phyloP scores from a whole-genome alignment of 2,888 invertebrate genomes.

The Hirtodrosophila confusa region DNA sequence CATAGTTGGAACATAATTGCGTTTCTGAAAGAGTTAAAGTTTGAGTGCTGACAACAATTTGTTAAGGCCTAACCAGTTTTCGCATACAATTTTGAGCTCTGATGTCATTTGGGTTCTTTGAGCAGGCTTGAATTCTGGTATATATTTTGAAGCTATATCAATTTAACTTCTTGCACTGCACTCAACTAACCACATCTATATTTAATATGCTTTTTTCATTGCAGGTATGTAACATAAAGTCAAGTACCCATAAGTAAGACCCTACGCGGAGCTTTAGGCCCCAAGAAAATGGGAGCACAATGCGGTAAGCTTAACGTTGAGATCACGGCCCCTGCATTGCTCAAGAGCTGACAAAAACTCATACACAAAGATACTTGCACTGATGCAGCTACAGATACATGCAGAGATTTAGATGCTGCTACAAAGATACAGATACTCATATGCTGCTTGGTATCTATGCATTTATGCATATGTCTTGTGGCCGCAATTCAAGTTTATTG shows the following conservation, averaged over 20 bases:
- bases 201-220: conserved; percentile 11
- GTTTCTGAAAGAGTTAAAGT: no score
- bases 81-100: no score
- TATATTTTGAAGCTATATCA: no score
- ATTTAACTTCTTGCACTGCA: no score
- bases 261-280: neutral
- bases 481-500: conserved; percentile 73
- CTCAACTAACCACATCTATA: no score
- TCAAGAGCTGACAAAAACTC: conserved; percentile 29
- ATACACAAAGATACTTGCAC: conserved; percentile 4
- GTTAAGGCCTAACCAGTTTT: no score
- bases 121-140: no score
- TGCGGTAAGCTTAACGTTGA: conserved; percentile 49
- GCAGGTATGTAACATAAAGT: conserved; percentile 53
- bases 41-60: no score
- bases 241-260: conserved; percentile 5
- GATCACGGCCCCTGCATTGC: conserved; percentile 45
- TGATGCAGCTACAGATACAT: conserved; percentile 5
- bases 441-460: conserved; percentile 20
- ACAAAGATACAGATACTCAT: conserved; percentile 4
- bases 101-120: no score
- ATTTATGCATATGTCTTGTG: conserved; percentile 55
- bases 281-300: conserved; percentile 18
- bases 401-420: conserved; percentile 8
- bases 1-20: no score